A percentile compares a stretch with the other conserved stretches of the same genome.
Conservation (phyloP, 1,140 invertebrate species). For the Brachionus manjavacas region DNA sequence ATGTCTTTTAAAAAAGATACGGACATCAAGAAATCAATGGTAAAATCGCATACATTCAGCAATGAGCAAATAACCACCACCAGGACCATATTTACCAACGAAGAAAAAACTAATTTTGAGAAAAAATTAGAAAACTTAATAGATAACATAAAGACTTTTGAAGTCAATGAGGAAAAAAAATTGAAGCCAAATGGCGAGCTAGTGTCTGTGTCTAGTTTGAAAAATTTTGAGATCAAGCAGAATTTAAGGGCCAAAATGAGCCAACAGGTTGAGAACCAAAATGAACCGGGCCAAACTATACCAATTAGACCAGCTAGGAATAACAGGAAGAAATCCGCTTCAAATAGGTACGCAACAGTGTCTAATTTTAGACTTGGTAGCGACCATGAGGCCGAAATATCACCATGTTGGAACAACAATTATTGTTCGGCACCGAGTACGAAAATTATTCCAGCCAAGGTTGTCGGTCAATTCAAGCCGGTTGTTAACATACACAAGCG, state of each 20-base stretch:
- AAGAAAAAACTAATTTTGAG: not conserved
- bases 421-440: not conserved
- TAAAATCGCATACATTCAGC: not conserved
- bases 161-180: not conserved
- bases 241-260: constrained; percentile 23
- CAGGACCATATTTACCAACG: not conserved
- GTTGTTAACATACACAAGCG: constrained; percentile 21
- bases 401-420: not conserved
- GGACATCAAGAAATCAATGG: not conserved
- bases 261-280: not conserved
- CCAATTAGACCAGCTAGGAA: not conserved
- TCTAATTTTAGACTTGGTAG: not conserved
- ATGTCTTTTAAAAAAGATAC: not conserved
- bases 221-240: not conserved
- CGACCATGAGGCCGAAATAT: not conserved
- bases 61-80: not conserved
- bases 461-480: not conserved
- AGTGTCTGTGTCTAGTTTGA: not conserved
- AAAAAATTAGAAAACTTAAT: not conserved
- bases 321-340: not conserved
- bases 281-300: not conserved
- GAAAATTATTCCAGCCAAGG: constrained; percentile 19
- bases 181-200: not conserved
- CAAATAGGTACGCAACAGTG: constrained; percentile 4
- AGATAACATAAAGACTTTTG: not conserved